These are phyloP conservation scores for Eupithecia subumbrata DNA, from an alignment of 2,888 invertebrate species.

Conservation along the genomic window DNA sequence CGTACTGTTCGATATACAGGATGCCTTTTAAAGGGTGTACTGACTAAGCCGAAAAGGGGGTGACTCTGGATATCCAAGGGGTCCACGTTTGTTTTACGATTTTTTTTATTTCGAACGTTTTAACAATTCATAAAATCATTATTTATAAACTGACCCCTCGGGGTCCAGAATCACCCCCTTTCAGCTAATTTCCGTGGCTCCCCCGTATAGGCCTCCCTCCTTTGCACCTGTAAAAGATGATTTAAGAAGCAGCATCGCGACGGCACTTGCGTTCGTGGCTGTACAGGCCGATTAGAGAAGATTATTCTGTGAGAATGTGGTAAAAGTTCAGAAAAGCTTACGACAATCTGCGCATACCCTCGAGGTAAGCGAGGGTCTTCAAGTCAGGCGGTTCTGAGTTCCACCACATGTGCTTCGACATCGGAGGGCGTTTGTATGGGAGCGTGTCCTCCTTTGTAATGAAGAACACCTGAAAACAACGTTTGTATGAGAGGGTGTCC, in stretches of 20 bases:
- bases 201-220: background rate
- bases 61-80: too few relatives aligned
- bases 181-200: too few relatives aligned
- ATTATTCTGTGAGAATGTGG: background rate
- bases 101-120: too few relatives aligned
- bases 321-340: conserved; percentile 44
- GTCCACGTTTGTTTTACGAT: too few relatives aligned
- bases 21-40: too few relatives aligned
- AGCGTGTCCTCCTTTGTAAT: conserved; percentile 67
- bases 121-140: too few relatives aligned
- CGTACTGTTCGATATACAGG: too few relatives aligned
- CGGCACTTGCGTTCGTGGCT: too few relatives aligned
- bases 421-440: conserved; percentile 67
- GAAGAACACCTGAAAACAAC: conserved; percentile 67
- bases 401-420: conserved; percentile 76
- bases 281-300: too few relatives aligned
- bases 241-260: background rate
- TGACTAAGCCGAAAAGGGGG: too few relatives aligned
- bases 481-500: background rate
- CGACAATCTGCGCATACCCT: conserved; percentile 57
- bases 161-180: too few relatives aligned
- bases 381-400: conserved; percentile 69
- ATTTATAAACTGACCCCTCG: too few relatives aligned
- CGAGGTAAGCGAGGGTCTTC: conserved; percentile 57
- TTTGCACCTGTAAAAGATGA: background rate